Evolutionary conservation across 2,797 vertebrate species (phyloP).

Genomic region (Salarias fasciatus): DNA sequence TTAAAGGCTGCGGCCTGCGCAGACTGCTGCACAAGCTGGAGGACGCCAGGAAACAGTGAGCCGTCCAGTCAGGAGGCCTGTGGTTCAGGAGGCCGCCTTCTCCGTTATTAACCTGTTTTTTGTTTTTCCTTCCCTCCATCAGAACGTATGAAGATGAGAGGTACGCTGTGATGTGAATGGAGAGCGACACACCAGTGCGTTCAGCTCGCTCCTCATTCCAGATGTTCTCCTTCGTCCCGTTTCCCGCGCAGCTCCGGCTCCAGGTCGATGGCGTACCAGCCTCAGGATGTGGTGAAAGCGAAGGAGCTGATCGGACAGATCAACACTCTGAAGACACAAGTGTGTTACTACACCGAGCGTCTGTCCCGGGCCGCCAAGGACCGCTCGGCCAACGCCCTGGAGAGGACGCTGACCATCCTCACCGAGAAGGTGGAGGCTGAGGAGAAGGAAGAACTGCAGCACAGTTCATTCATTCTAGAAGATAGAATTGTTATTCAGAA

Average conservation of each 20-base stretch:
- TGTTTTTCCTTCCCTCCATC: conserved; percentile 37
- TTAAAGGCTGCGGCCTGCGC: conserved; percentile 93
- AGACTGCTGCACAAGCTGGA: conserved; percentile 96
- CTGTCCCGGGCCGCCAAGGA: conserved; percentile 97
- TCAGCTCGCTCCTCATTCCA: not conserved
- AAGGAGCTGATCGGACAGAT: conserved; percentile 98
- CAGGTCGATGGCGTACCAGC: conserved; percentile 91
- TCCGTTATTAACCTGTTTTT: conserved; percentile 8
- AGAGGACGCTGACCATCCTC: conserved; percentile 95
- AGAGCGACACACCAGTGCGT: not conserved
- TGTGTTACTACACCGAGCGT: conserved; percentile 97
- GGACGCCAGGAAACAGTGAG: conserved; percentile 97
- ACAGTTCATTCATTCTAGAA: too few species aligned
- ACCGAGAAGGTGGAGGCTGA: conserved; percentile 92
- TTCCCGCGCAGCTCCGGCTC: conserved; percentile 73
- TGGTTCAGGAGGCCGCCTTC: not conserved
- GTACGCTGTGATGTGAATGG: conserved; percentile 81
- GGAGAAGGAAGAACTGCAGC: too few species aligned
- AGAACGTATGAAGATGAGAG: conserved; percentile 95
- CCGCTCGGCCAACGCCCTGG: conserved; percentile 92
- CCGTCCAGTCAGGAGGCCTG: conserved; percentile 18
- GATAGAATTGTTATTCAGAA: too few species aligned
- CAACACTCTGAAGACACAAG: conserved; percentile 97
- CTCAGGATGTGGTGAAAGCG: conserved; percentile 93
- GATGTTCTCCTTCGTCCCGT: not conserved